Conservation (phyloP, 2,888 invertebrate genomes). For the Laothoe populi region DNA sequence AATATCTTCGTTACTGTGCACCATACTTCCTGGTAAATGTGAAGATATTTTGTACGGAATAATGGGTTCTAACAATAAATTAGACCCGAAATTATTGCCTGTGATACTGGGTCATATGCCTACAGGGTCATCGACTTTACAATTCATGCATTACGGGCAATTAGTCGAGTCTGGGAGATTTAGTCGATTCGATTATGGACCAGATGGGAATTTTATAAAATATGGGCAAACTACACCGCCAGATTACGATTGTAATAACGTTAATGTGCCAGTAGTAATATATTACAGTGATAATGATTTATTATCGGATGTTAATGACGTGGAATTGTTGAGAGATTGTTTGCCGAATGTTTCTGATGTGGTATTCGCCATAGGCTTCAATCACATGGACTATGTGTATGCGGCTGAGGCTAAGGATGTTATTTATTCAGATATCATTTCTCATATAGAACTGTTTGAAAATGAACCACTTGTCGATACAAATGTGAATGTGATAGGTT, state of each 20-base stretch:
- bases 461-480: not conserved
- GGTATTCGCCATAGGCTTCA: slow-evolving; percentile 82
- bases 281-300: slow-evolving; percentile 67
- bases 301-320: slow-evolving; percentile 80
- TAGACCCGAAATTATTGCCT: slow-evolving; percentile 80
- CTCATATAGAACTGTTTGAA: slow-evolving; percentile 45
- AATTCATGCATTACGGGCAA: slow-evolving; percentile 77
- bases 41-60: slow-evolving; percentile 53
- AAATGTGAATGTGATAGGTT: not conserved
- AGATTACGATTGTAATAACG: slow-evolving; percentile 58
- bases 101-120: slow-evolving; percentile 86
- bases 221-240: slow-evolving; percentile 75
- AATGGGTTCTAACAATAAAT: slow-evolving; percentile 53
- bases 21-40: slow-evolving; percentile 49
- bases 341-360: slow-evolving; percentile 80
- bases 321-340: slow-evolving; percentile 59
- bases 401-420: slow-evolving; percentile 80
- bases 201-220: slow-evolving; percentile 48
- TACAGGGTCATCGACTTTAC: slow-evolving; percentile 80
- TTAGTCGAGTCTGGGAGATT: slow-evolving; percentile 62
- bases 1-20: slow-evolving; percentile 54
- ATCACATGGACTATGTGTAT: slow-evolving; percentile 88
- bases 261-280: slow-evolving; percentile 58
- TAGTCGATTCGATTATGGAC: slow-evolving; percentile 63
- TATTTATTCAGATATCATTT: slow-evolving; percentile 77